Conservation (phyloP, 2,888 invertebrate species). For the Empis stercorea region DNA sequence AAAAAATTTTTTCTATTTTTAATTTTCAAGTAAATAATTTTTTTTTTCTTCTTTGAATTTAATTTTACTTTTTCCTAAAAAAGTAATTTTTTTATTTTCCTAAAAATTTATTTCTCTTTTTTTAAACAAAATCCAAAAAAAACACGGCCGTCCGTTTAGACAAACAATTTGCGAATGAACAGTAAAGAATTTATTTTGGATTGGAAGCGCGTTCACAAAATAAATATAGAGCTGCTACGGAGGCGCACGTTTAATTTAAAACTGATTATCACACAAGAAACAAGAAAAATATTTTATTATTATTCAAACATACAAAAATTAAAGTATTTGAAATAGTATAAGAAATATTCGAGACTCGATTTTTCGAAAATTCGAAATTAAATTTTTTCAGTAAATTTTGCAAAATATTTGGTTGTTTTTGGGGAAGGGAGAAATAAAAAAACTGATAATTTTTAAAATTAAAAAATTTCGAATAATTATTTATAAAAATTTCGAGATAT, state of each 20-base stretch:
- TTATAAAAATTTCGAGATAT: too few relatives aligned
- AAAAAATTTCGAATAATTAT: too few relatives aligned
- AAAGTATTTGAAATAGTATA: neutral
- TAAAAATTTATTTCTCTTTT: constrained; percentile 9
- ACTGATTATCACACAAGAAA: neutral
- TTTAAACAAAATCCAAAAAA: constrained; percentile 11
- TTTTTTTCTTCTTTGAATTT: too few relatives aligned
- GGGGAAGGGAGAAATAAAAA: too few relatives aligned
- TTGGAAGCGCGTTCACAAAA: neutral
- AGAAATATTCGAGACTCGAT: too few relatives aligned
- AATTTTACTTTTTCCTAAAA: too few relatives aligned
- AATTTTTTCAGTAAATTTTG: too few relatives aligned
- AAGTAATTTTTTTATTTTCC: constrained; percentile 4
- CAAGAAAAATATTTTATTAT: neutral
- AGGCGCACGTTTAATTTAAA: neutral
- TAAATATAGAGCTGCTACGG: neutral
- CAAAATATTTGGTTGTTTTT: too few relatives aligned
- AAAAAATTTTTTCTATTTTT: too few relatives aligned
- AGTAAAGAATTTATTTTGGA: neutral
- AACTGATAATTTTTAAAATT: too few relatives aligned
- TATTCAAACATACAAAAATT: neutral
- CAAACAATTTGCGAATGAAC: constrained; percentile 35
- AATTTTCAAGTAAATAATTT: too few relatives aligned
- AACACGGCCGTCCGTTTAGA: constrained; percentile 29
- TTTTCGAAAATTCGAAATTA: too few relatives aligned